Evolutionary conservation across 2,797 vertebrate species (phyloP).

Genomic region (Tragopan temminckii): DNA sequence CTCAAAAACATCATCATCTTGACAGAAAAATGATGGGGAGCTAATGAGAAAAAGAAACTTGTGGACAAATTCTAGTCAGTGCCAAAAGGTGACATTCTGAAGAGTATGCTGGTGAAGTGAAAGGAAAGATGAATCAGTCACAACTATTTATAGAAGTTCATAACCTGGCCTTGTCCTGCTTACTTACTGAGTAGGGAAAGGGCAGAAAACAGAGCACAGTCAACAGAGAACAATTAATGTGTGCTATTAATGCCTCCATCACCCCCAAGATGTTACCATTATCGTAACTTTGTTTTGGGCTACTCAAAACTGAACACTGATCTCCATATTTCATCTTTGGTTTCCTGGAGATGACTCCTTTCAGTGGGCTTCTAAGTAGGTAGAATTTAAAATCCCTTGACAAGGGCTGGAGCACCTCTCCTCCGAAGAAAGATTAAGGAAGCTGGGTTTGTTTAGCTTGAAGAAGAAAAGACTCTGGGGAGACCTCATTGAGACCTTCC

Average conservation of each 20-base stretch:
- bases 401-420: background rate
- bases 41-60: background rate
- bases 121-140: background rate
- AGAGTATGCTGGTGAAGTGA: background rate
- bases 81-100: background rate
- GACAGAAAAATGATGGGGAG: background rate
- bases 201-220: background rate
- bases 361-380: background rate
- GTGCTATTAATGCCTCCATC: background rate
- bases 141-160: background rate
- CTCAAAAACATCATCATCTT: background rate
- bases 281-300: slow-evolving; percentile 1
- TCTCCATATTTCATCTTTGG: background rate
- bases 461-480: too few relatives aligned
- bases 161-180: background rate
- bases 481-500: too few relatives aligned
- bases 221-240: background rate
- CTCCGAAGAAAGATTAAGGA: too few relatives aligned
- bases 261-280: background rate
- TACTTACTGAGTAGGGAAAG: background rate
- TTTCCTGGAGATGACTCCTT: slow-evolving; percentile 33
- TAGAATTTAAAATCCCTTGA: background rate
- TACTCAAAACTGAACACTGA: background rate
- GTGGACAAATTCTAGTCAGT: background rate
- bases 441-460: too few relatives aligned